phyloP scores from a whole-genome alignment of 2,797 vertebrate species.

The Loriculus beryllinus region DNA sequence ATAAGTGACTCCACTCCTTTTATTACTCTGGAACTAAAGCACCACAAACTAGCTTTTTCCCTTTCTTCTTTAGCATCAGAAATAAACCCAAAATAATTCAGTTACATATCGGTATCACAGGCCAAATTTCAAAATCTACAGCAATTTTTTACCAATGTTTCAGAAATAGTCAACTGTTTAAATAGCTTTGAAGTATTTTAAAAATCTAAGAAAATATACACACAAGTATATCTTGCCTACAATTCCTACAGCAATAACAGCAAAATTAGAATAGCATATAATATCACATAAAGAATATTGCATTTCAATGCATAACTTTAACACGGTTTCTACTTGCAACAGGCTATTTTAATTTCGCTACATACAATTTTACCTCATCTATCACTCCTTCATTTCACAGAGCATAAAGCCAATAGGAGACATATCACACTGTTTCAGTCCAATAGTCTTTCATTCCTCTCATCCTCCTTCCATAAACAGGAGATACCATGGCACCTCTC shows the following conservation, averaged over 20 bases:
- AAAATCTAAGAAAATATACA: neutral
- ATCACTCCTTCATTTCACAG: neutral
- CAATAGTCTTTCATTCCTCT: neutral
- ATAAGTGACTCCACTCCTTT: neutral
- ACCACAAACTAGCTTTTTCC: neutral
- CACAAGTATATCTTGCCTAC: neutral
- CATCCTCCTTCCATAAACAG: neutral
- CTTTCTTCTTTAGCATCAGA: neutral
- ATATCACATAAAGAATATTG: neutral
- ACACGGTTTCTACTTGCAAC: neutral
- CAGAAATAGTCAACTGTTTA: neutral
- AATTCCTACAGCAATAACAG: neutral
- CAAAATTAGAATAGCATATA: neutral
- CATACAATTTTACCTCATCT: neutral
- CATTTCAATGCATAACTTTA: neutral
- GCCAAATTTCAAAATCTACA: neutral
- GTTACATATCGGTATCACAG: neutral
- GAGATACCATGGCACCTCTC: neutral
- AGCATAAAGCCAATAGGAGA: neutral
- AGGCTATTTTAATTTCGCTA: neutral
- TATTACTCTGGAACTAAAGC: neutral
- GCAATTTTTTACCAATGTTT: neutral
- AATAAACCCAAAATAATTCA: neutral
- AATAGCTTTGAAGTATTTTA: neutral
- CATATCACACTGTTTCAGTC: neutral